phyloP scores from a whole-genome alignment of 1,140 invertebrate genomes.

The Zaprionus ghesquierei region DNA sequence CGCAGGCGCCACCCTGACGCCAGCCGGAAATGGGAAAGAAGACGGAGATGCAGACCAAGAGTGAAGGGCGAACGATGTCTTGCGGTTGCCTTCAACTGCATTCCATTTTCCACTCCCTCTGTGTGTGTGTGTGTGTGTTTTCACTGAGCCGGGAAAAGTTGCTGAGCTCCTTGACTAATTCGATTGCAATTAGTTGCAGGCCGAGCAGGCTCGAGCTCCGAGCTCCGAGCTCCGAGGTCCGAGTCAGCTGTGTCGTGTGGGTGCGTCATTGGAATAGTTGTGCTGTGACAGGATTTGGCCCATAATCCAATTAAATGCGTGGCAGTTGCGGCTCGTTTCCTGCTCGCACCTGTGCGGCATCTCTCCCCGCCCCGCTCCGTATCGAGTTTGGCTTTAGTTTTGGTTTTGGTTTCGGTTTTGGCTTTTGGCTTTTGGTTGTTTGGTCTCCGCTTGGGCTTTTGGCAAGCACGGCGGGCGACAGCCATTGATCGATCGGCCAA shows the following conservation, averaged over 20 bases:
- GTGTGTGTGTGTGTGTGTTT: background rate
- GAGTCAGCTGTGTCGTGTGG: slow-evolving; percentile 22
- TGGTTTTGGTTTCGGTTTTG: slow-evolving; percentile 14
- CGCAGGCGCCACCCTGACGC: slow-evolving; percentile 78
- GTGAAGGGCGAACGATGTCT: slow-evolving; percentile 2
- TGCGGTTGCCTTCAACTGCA: slow-evolving; percentile 8
- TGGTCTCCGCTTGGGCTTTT: slow-evolving; percentile 22
- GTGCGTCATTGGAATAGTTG: slow-evolving; percentile 41
- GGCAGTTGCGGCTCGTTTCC: slow-evolving; percentile 55
- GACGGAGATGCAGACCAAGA: background rate
- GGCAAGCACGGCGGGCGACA: slow-evolving; percentile 32
- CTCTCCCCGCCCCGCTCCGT: background rate
- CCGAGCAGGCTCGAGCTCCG: slow-evolving; percentile 7
- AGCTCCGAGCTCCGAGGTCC: background rate
- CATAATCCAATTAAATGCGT: slow-evolving; percentile 77
- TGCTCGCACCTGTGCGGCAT: slow-evolving; percentile 71
- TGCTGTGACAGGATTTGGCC: slow-evolving; percentile 73
- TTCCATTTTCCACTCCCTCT: slow-evolving; percentile 27
- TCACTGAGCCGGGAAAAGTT: slow-evolving; percentile 33
- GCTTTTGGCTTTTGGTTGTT: slow-evolving; percentile 31
- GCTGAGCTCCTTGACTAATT: slow-evolving; percentile 80
- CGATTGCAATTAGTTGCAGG: slow-evolving; percentile 74
- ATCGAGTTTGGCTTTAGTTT: slow-evolving; percentile 29
- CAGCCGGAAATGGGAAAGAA: slow-evolving; percentile 63
- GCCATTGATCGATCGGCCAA: slow-evolving; percentile 74